Evolutionary conservation across 2,888 invertebrate genomes (phyloP).

Genomic region (Pterostichus niger): DNA sequence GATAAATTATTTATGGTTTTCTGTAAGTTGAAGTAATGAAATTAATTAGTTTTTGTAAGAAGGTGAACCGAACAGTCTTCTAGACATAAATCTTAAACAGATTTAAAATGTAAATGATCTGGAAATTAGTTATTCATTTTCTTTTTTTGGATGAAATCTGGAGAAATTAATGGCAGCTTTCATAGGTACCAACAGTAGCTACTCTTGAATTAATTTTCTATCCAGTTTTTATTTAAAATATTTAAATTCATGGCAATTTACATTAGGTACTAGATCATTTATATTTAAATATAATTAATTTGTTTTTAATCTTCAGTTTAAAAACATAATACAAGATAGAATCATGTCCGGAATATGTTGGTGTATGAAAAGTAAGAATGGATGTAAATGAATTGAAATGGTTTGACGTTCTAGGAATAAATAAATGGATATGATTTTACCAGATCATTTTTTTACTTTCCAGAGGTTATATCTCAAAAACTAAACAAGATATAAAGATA

Average conservation of each 20-base stretch:
- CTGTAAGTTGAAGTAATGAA: slow-evolving; percentile 2
- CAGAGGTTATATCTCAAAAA: too few species aligned
- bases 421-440: too few species aligned
- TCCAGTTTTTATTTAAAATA: slow-evolving; percentile 15
- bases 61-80: neutral
- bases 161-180: slow-evolving; percentile 16
- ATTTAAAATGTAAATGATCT: slow-evolving; percentile 52
- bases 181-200: neutral
- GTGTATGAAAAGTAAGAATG: too few species aligned
- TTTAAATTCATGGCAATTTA: neutral
- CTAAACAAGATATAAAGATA: too few species aligned
- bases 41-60: slow-evolving; percentile 37
- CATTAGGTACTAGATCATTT: neutral
- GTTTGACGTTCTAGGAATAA: too few species aligned
- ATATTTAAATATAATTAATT: too few species aligned
- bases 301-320: too few species aligned
- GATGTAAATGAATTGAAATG: too few species aligned
- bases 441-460: too few species aligned
- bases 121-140: slow-evolving; percentile 44
- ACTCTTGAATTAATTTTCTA: slow-evolving; percentile 19
- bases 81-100: slow-evolving; percentile 40
- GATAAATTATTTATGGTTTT: slow-evolving; percentile 38
- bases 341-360: too few species aligned
- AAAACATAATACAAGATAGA: too few species aligned
- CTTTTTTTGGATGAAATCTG: slow-evolving; percentile 31